These are phyloP conservation scores for Agriopis marginaria DNA, from an alignment of 2,888 invertebrate species.

Conservation along the genomic window DNA sequence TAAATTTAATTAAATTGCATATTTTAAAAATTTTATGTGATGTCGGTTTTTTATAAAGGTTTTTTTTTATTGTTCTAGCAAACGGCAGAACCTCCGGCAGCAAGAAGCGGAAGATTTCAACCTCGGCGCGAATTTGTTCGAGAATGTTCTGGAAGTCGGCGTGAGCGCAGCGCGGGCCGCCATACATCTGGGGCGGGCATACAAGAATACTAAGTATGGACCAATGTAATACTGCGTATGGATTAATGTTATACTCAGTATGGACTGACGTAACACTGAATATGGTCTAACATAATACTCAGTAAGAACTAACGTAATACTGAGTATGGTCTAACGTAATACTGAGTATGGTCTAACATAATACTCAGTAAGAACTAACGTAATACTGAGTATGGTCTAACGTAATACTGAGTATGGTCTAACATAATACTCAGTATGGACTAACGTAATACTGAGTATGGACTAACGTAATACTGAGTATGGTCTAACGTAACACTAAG, in stretches of 20 bases:
- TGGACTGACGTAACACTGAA: background rate
- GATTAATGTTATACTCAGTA: background rate
- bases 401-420: too few relatives aligned
- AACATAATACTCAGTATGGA: too few relatives aligned
- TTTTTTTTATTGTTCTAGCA: slow-evolving; percentile 55
- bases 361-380: background rate
- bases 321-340: too few relatives aligned
- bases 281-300: background rate
- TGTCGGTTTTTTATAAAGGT: too few relatives aligned
- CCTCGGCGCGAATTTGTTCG: slow-evolving; percentile 72
- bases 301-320: background rate
- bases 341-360: too few relatives aligned
- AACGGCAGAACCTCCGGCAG: slow-evolving; percentile 64
- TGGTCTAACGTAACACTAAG: too few relatives aligned
- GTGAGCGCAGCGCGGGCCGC: slow-evolving; percentile 86
- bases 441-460: too few relatives aligned
- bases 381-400: background rate
- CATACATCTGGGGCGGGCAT: slow-evolving; percentile 85
- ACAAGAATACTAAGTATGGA: slow-evolving; percentile 78
- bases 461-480: too few relatives aligned
- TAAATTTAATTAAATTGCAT: too few relatives aligned
- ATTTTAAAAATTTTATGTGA: too few relatives aligned
- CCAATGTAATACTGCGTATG: background rate
- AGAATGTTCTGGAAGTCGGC: slow-evolving; percentile 81
- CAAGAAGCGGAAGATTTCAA: slow-evolving; percentile 63